Evolutionary conservation across 2,888 invertebrate species (phyloP), one percentile per base, ranked within the genome.

Genomic region (Spisula solida): DNA sequence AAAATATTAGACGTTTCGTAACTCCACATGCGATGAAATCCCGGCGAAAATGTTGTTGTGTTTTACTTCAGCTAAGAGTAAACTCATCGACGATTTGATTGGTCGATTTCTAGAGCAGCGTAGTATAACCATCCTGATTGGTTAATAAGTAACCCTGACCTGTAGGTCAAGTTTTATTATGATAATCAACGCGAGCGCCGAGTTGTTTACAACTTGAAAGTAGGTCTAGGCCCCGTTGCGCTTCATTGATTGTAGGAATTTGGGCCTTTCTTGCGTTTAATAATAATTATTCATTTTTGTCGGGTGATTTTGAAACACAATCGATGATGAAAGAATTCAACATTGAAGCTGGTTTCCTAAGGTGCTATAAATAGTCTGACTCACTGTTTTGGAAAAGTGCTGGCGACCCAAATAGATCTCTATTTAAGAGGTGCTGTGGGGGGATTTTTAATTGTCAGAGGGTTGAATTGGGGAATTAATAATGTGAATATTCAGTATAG

Each of bases 131-230:
- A 48, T 80, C 91, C 70, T 91, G 87, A 94, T 94, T 94, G 94
- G 94, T 48, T 81, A 29, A 55, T 25, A 29, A 48, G 75, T 83
- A 29, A 48, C 88, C 89, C 55, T 92, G 94, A 93, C 93, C 94
- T 91, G 91, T 88, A 29, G 70, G 88, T 87, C 83, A 66, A 60
- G 75, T 85, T 89, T 85, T 88, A 90, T 92, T 94, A 94, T 94
- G 93, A 89, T 93, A 94, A 94, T 93, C 89, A 90, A 88, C 83
- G 84, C 88, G 88, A 89, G 51, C 86, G 60, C 75, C 81, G 81
- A 47, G 91, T 90, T 94, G 94, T 94, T 94, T 94, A 94, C 94
- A 88, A 88, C 84, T 41, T 34, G 80, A 90, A 88, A 87, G 60
- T 91, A 88, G 93, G 94, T 94, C 93, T 90, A 91, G 48, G 47